Conservation (phyloP, 2,888 invertebrate genomes). For the Dromius quadrimaculatus region DNA sequence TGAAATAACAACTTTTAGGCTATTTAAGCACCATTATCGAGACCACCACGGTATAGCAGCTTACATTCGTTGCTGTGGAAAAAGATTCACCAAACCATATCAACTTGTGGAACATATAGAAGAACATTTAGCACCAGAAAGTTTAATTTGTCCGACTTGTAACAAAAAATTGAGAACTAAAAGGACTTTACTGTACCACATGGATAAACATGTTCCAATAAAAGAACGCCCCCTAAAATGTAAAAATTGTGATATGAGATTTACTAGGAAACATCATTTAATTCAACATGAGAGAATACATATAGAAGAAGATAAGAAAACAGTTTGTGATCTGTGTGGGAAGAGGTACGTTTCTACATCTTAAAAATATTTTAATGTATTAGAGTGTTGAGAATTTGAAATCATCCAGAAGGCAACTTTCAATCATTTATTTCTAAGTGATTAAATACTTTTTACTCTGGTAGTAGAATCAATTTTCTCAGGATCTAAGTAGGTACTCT, state of each 20-base stretch:
- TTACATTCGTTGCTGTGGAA: slow-evolving; percentile 44
- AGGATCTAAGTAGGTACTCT: not conserved
- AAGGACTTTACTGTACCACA: slow-evolving; percentile 37
- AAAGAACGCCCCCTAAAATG: slow-evolving; percentile 45
- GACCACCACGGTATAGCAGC: slow-evolving; percentile 21
- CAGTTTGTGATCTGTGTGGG: slow-evolving; percentile 42
- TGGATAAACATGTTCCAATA: slow-evolving; percentile 42
- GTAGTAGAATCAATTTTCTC: not conserved
- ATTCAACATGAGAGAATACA: slow-evolving; percentile 39
- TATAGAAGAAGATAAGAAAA: slow-evolving; percentile 34
- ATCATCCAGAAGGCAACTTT: no score
- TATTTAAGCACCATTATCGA: slow-evolving; percentile 35
- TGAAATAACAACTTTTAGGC: slow-evolving; percentile 40
- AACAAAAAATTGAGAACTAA: slow-evolving; percentile 41
- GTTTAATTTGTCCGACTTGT: slow-evolving; percentile 44
- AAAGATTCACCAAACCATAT: slow-evolving; percentile 17
- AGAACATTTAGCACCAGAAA: slow-evolving; percentile 41
- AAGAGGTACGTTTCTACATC: slow-evolving; percentile 13
- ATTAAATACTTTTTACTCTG: no score
- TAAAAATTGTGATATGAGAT: slow-evolving; percentile 44
- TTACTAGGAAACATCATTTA: slow-evolving; percentile 36
- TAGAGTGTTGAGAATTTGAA: no score
- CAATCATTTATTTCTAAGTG: not conserved
- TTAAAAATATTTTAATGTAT: not conserved
- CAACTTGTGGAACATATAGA: slow-evolving; percentile 33